Evolutionary conservation across 2,797 vertebrate genomes (phyloP).

Genomic region (Synanceia verrucosa): DNA sequence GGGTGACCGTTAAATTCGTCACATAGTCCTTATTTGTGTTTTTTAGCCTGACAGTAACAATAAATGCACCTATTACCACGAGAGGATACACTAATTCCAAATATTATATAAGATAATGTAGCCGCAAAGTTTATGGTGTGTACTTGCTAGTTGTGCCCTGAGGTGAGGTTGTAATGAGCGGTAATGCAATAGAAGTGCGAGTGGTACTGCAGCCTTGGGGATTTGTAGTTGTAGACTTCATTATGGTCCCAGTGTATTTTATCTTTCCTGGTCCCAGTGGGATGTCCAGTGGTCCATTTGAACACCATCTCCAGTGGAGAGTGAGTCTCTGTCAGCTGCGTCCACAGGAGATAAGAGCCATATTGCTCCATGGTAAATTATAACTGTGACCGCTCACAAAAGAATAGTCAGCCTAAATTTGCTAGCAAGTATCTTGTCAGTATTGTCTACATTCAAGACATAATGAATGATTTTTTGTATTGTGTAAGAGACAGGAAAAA

Average conservation of each 20-base stretch:
- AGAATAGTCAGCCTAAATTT: constrained; percentile 25
- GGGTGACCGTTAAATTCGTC: constrained; percentile 82
- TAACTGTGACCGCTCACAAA: constrained; percentile 33
- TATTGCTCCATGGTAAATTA: constrained; percentile 36
- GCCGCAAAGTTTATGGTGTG: constrained; percentile 53
- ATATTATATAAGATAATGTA: constrained; percentile 36
- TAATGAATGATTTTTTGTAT: not conserved
- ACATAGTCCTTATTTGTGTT: constrained; percentile 50
- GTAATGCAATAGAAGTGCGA: constrained; percentile 61
- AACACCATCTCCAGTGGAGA: constrained; percentile 36
- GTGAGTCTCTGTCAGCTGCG: constrained; percentile 56
- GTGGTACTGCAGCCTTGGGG: constrained; percentile 74
- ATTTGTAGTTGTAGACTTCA: constrained; percentile 72
- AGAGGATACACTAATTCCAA: constrained; percentile 39
- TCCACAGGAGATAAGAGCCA: constrained; percentile 31
- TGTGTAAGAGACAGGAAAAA: not conserved
- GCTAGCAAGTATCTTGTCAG: not conserved
- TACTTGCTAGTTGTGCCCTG: constrained; percentile 62
- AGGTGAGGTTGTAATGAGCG: constrained; percentile 70
- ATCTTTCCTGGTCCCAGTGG: constrained; percentile 71
- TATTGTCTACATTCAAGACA: not conserved
- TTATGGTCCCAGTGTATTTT: constrained; percentile 77
- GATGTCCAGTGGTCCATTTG: constrained; percentile 77
- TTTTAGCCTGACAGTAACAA: constrained; percentile 25
- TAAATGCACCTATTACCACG: constrained; percentile 41